These are phyloP conservation scores for Archilochus colubris DNA, from an alignment of 2,113 vertebrate species.

Conservation along the genomic window DNA sequence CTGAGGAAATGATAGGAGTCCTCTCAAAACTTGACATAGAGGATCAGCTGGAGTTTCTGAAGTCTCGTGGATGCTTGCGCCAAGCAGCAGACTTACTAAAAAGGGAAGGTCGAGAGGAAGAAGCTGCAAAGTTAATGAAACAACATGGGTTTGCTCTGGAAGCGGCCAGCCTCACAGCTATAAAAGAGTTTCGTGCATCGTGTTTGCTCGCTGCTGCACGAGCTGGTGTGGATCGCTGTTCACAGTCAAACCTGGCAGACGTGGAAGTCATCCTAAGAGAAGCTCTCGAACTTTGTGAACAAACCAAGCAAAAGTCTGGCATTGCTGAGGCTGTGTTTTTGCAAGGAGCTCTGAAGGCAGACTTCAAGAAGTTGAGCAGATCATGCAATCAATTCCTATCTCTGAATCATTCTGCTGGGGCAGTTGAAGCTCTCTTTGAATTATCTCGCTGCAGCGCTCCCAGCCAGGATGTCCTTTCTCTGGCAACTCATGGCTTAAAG, in stretches of 20 bases:
- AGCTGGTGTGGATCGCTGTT: neutral
- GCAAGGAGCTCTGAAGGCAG: constrained; percentile 68
- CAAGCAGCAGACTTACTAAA: constrained; percentile 79
- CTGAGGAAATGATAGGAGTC: constrained; percentile 73
- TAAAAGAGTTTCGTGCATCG: constrained; percentile 72
- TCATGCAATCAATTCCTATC: constrained; percentile 62
- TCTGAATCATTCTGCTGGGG: constrained; percentile 76
- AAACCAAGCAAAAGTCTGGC: constrained; percentile 65
- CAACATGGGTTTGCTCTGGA: constrained; percentile 77
- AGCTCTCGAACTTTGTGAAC: constrained; percentile 66
- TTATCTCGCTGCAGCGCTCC: neutral
- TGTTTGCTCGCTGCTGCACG: constrained; percentile 78
- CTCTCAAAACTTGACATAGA: constrained; percentile 79
- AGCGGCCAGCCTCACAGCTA: constrained; percentile 74
- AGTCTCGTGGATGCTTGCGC: constrained; percentile 66
- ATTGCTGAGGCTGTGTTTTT: constrained; percentile 75
- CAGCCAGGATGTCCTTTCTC: constrained; percentile 37
- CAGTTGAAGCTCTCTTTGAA: constrained; percentile 74
- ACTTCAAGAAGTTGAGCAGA: constrained; percentile 39
- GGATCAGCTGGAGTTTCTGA: constrained; percentile 82
- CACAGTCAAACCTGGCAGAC: neutral
- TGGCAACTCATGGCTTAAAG: constrained; percentile 57
- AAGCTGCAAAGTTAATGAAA: constrained; percentile 81
- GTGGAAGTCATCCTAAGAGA: constrained; percentile 64
- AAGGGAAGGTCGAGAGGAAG: constrained; percentile 73